Base-by-base conservation (phyloP, 2,113 vertebrate species). In the Marmota flaviventris region DNA sequence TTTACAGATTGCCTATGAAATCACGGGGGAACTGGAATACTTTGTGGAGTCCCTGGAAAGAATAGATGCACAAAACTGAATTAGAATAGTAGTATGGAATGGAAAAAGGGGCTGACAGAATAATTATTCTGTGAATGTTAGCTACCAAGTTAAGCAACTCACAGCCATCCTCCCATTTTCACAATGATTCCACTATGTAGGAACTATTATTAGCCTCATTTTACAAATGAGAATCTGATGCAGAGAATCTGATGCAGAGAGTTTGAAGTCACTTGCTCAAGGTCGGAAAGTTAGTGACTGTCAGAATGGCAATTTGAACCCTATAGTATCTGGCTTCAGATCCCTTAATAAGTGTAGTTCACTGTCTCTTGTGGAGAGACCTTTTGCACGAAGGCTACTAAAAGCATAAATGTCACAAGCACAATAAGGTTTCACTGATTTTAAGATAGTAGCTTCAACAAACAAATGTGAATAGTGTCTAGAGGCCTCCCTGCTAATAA, bases 21-120 rank as follows among this genome's bases (percentile, higher is more conserved):
- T 93, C 97, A 93, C 91, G 81, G 91, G 95, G 98, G 97, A 97
- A 69, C 83, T n/a, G 6, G 61, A 96, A 77, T 79, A 89, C 72
- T 93, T 96, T 95, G 78, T 95, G 92, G 89, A 90, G 91, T 89
- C 93, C 48, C 83, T 56, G 9, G 92, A 78, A 85, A 85, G 79
- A 91, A 86, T 0, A 75, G 61, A 93, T 42, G 48, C 12, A 63
- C 53, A 78, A 77, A 67, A 32, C 34, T 53, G 37, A 61, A 85
- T 76, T 53, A 63, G 5, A 48, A 88, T 76, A 88, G 45, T 13
- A 22, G 48, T 20, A 37, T 11, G 27, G 79, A 76, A 39, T 25
- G 22, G 48, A 61, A 51, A 89, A 69, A 48, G 77, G 63, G 25
- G 17, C 32, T 27, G 45, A 20, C 2, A 18, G 63, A 42, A 72